Percentiles rank a stretch among this genome's conserved stretches.
phyloP scores from a whole-genome alignment of 2,113 vertebrate genomes.

The Tor tambroides region DNA sequence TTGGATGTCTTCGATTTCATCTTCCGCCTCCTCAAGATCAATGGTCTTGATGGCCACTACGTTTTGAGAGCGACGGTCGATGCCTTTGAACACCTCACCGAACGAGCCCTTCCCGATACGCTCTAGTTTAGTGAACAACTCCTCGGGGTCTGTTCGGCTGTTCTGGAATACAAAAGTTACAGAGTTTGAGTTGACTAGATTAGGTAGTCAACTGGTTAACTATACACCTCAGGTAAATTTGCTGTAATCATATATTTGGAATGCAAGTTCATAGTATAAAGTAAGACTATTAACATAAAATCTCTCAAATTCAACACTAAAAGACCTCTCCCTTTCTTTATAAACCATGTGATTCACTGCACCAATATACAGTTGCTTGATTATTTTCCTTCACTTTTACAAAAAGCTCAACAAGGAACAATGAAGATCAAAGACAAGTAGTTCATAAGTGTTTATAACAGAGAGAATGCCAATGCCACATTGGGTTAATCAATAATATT shows the following conservation, averaged over 20 bases:
- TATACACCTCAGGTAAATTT: background rate
- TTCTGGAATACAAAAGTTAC: conserved; percentile 72
- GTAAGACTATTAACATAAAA: background rate
- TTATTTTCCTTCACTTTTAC: background rate
- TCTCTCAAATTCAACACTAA: background rate
- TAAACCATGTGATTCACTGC: background rate
- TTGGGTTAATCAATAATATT: background rate
- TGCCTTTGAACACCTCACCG: conserved; percentile 91
- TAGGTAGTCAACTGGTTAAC: background rate
- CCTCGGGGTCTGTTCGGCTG: conserved; percentile 85
- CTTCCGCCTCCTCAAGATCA: conserved; percentile 90
- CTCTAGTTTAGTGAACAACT: conserved; percentile 88
- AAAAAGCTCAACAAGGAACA: background rate
- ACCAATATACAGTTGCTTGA: background rate
- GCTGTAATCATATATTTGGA: background rate
- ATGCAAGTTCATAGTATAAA: background rate
- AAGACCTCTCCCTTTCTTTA: background rate
- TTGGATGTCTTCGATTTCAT: conserved; percentile 92
- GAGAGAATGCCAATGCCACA: background rate
- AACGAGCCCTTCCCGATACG: conserved; percentile 92
- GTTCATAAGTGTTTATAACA: background rate
- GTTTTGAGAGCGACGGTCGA: conserved; percentile 87
- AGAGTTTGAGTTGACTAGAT: background rate
- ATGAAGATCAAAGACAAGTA: background rate
- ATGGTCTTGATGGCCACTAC: conserved; percentile 94